Evolutionary conservation across 1,140 invertebrate species (phyloP).

Genomic region (Dinothrombium tinctorium): DNA sequence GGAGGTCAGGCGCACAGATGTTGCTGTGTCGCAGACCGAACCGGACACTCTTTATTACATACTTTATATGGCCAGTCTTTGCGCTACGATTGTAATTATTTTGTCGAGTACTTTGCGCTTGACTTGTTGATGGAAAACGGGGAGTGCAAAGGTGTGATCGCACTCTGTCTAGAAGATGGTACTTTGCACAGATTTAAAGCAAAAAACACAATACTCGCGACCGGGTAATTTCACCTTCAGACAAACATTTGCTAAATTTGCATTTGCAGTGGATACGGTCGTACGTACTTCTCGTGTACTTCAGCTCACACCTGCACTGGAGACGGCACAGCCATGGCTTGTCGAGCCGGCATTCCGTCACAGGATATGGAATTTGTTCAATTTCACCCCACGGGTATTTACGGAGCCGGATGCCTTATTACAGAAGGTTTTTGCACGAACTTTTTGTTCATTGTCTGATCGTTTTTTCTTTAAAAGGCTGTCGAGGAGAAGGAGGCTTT

Average conservation of each 20-base stretch:
- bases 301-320: conserved; percentile 96
- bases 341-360: conserved; percentile 67
- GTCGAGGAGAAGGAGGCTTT: conserved; percentile 84
- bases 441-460: conserved; percentile 7
- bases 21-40: conserved; percentile 54
- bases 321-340: conserved; percentile 85
- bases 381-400: conserved; percentile 98
- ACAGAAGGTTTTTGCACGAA: conserved; percentile 48
- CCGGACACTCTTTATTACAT: conserved; percentile 90
- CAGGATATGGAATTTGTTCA: conserved; percentile 95
- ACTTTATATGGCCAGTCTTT: conserved; percentile 88
- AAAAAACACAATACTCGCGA: conserved; percentile 44
- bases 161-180: conserved; percentile 90
- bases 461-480: conserved; percentile 23
- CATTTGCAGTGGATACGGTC: conserved; percentile 35
- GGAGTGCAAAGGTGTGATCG: conserved; percentile 76
- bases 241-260: not conserved
- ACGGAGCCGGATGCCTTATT: conserved; percentile 89
- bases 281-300: conserved; percentile 93
- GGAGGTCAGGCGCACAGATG: conserved; percentile 76
- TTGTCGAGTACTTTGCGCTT: conserved; percentile 94
- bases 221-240: conserved; percentile 23
- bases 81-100: conserved; percentile 92
- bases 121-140: conserved; percentile 90
- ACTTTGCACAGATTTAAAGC: conserved; percentile 63